Evolutionary conservation across 2,797 vertebrate genomes (phyloP).

Genomic region (Epinephelus coioides): DNA sequence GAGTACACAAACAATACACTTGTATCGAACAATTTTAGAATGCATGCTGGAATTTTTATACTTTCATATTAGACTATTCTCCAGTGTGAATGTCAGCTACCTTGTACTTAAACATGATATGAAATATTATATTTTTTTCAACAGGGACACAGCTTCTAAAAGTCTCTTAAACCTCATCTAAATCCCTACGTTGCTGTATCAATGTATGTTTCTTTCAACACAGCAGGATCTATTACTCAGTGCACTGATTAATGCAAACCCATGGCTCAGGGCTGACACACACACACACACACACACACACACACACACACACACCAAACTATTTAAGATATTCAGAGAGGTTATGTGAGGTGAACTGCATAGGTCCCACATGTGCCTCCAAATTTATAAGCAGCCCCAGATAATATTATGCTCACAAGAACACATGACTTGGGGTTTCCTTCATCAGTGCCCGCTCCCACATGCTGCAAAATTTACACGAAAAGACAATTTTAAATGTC

Average conservation of each 20-base stretch:
- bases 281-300: no score
- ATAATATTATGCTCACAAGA: background rate
- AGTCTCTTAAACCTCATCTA: background rate
- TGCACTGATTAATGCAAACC: background rate
- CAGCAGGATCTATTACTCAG: background rate
- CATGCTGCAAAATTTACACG: constrained; percentile 6
- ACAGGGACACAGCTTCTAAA: background rate
- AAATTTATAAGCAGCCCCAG: constrained; percentile 11
- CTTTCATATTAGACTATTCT: background rate
- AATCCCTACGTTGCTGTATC: background rate
- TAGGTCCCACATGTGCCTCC: background rate
- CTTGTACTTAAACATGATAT: background rate
- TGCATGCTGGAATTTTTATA: background rate
- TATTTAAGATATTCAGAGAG: constrained; percentile 14
- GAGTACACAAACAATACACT: background rate
- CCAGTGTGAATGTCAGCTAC: background rate
- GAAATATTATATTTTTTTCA: background rate
- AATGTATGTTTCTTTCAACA: background rate
- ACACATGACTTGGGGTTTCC: background rate
- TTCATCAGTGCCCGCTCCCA: background rate
- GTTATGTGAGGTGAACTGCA: constrained; percentile 29
- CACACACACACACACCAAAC: no score
- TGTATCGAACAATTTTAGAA: background rate
- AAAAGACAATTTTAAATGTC: background rate
- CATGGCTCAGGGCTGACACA: background rate